A percentile compares a stretch with the other conserved stretches of the same genome.
phyloP scores from a whole-genome alignment of 2,113 vertebrate genomes.

The Calonectris borealis region DNA sequence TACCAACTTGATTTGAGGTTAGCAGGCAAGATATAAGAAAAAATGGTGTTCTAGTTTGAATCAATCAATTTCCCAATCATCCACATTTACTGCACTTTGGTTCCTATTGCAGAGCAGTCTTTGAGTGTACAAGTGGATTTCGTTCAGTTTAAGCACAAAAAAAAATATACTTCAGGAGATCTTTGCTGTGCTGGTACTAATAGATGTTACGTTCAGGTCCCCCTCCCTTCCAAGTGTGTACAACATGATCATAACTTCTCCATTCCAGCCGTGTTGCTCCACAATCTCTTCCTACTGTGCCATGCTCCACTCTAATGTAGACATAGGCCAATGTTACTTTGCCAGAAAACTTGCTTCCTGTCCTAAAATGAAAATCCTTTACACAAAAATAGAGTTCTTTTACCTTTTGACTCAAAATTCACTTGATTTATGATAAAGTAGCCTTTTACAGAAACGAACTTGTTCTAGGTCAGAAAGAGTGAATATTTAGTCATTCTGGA shows the following conservation, averaged over 20 bases:
- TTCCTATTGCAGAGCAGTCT: neutral
- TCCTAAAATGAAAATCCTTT: neutral
- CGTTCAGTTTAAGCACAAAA: neutral
- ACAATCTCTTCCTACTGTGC: neutral
- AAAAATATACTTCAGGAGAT: neutral
- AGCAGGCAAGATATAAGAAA: neutral
- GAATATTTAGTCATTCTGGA: neutral
- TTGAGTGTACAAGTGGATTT: neutral
- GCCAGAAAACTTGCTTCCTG: neutral
- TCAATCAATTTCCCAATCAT: neutral
- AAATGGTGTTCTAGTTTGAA: neutral
- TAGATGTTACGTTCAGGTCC: neutral
- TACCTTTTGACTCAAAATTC: neutral
- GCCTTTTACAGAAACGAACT: neutral
- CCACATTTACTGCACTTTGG: neutral
- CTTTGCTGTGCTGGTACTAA: neutral
- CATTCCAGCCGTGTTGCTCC: neutral
- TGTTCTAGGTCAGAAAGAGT: neutral
- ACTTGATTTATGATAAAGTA: neutral
- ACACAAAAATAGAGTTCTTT: neutral
- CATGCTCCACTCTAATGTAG: neutral
- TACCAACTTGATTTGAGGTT: neutral
- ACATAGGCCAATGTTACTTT: neutral
- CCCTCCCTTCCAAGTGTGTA: neutral
- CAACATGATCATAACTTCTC: neutral